phyloP scores from a whole-genome alignment of 2,113 vertebrate species.

The Ciconia boyciana region DNA sequence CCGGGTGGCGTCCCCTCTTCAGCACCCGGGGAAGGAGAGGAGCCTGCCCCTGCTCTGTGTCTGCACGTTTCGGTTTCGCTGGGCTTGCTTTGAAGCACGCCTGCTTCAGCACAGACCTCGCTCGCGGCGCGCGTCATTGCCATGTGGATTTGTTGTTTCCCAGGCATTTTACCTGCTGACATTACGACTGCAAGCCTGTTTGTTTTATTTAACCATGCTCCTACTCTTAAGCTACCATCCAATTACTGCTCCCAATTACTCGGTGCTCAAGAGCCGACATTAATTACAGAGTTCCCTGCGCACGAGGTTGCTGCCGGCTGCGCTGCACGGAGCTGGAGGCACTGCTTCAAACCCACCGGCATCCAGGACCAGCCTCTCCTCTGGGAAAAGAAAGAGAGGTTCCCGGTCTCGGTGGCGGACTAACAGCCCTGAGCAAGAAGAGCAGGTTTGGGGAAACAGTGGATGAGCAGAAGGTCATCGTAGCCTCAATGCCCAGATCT shows the following conservation, averaged over 20 bases:
- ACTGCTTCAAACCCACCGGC: not conserved
- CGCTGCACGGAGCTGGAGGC: not conserved
- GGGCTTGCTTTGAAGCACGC: not conserved
- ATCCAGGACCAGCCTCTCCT: not conserved
- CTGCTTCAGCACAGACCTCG: rapidly evolving
- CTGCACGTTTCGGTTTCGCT: not conserved
- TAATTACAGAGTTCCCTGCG: not conserved
- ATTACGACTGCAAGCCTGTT: not conserved
- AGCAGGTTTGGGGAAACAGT: not conserved
- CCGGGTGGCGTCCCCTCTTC: rapidly evolving
- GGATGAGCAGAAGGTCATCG: not conserved
- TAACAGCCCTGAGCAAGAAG: not conserved
- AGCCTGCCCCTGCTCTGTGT: not conserved
- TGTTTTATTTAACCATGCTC: conserved; percentile 5
- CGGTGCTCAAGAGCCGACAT: not conserved
- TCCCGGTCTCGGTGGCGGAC: rapidly evolving
- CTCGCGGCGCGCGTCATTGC: rapidly evolving
- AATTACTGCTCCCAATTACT: conserved; percentile 47
- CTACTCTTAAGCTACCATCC: conserved; percentile 27
- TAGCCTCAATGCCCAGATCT: not conserved
- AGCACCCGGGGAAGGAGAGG: not conserved
- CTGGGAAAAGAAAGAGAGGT: not conserved
- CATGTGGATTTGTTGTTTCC: not conserved
- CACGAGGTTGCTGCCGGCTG: not conserved
- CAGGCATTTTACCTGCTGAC: not conserved